A percentile compares a stretch with the other conserved stretches of the same genome.
Conservation (phyloP, 1,140 invertebrate genomes). For the Physella acuta region DNA sequence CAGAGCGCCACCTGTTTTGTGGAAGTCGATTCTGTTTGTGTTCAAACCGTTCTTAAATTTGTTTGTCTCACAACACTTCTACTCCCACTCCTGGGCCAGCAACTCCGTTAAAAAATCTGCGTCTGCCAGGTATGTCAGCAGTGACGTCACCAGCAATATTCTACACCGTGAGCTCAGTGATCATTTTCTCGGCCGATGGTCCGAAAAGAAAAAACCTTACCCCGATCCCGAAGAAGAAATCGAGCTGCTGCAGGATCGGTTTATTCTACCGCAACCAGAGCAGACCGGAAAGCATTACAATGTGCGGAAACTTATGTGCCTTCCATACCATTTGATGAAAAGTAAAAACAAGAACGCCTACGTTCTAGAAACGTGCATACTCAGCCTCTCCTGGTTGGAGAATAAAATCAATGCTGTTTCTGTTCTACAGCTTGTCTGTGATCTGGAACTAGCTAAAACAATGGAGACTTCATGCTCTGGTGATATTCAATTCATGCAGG, state of each 20-base stretch:
- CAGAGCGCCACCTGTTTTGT: constrained; percentile 21
- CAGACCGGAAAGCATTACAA: constrained; percentile 67
- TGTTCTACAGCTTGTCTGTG: constrained; percentile 67
- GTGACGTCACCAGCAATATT: neutral
- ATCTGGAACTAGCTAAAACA: constrained; percentile 60
- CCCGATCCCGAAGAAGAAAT: constrained; percentile 30
- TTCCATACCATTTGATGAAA: constrained; percentile 28
- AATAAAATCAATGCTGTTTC: constrained; percentile 74
- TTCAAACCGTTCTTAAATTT: neutral
- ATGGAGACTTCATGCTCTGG: constrained; percentile 58
- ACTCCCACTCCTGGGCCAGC: constrained; percentile 15
- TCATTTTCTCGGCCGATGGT: constrained; percentile 54
- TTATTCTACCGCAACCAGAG: constrained; percentile 44
- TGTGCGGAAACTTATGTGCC: constrained; percentile 67
- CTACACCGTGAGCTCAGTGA: constrained; percentile 36
- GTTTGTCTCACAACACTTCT: constrained; percentile 9
- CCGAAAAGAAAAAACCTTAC: constrained; percentile 54
- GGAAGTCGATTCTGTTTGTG: neutral
- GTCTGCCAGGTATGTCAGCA: constrained; percentile 4
- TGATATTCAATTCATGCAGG: constrained; percentile 64
- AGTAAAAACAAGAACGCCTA: neutral
- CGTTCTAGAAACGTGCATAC: constrained; percentile 19
- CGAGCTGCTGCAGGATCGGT: constrained; percentile 31
- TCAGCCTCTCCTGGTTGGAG: constrained; percentile 69
- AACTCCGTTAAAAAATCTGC: constrained; percentile 14